phyloP scores from a whole-genome alignment of 2,797 vertebrate genomes.

The Ciconia nigra region DNA sequence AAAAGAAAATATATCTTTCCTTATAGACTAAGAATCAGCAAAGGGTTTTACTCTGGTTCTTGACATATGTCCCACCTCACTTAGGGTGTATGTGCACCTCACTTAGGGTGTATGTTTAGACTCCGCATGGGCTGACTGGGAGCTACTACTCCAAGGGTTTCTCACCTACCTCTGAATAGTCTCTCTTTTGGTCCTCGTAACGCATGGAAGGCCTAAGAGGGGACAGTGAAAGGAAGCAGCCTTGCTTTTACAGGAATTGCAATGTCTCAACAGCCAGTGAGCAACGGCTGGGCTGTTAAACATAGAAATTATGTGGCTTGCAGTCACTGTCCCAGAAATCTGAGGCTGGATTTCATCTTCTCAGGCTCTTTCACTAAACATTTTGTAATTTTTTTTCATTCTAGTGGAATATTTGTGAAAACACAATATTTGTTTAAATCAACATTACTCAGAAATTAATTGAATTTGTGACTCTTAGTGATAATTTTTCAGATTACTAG shows the following conservation, averaged over 20 bases:
- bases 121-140: background rate
- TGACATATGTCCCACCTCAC: fast-evolving
- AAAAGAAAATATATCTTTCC: background rate
- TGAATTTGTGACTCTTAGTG: background rate
- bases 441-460: background rate
- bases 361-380: background rate
- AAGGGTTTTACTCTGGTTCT: background rate
- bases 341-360: background rate
- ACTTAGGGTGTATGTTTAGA: background rate
- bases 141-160: background rate
- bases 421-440: background rate
- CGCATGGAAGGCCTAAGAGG: background rate
- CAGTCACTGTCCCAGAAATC: background rate
- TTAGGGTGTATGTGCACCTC: fast-evolving
- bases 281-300: background rate
- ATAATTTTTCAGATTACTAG: background rate
- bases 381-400: background rate
- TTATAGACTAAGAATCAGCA: background rate
- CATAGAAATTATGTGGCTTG: background rate
- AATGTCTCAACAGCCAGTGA: background rate
- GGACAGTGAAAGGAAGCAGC: background rate
- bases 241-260: background rate
- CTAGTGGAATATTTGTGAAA: background rate
- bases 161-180: background rate
- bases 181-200: background rate